Conservation (phyloP, 1,140 invertebrate species). For the Leptinotarsa texana region DNA sequence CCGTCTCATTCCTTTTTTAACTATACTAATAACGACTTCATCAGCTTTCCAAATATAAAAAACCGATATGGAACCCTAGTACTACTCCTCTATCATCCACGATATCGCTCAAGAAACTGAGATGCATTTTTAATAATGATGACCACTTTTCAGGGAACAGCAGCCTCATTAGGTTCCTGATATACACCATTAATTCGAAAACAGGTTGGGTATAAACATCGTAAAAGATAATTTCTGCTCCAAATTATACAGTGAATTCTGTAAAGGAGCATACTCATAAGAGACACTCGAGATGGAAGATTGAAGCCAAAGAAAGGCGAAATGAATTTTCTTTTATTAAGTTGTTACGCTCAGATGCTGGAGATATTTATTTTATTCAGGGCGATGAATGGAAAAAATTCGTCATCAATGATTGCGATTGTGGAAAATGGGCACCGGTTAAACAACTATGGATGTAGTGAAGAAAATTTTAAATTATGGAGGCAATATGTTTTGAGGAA, state of each 20-base stretch:
- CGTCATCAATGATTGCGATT: too few relatives aligned
- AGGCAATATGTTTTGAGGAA: too few relatives aligned
- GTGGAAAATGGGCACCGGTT: too few relatives aligned
- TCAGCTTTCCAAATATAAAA: neutral
- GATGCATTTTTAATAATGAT: slow-evolving; percentile 8
- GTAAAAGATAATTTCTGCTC: slow-evolving; percentile 3
- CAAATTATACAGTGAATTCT: slow-evolving; percentile 8
- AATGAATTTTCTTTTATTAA: too few relatives aligned
- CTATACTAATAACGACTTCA: neutral
- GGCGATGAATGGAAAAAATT: too few relatives aligned
- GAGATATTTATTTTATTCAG: too few relatives aligned
- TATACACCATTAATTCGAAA: slow-evolving; percentile 6
- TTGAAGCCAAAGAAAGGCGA: neutral
- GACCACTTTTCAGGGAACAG: neutral
- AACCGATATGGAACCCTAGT: neutral
- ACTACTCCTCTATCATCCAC: neutral
- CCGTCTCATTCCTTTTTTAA: too few relatives aligned
- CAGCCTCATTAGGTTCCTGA: slow-evolving; percentile 1
- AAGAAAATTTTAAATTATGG: too few relatives aligned
- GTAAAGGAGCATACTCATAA: neutral
- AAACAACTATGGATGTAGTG: too few relatives aligned
- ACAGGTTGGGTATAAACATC: neutral
- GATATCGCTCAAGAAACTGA: neutral
- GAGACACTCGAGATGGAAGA: neutral
- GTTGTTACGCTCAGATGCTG: too few relatives aligned